These are phyloP conservation scores for Aleiodes alternator DNA, from an alignment of 2,888 invertebrate species.

Conservation along the genomic window DNA sequence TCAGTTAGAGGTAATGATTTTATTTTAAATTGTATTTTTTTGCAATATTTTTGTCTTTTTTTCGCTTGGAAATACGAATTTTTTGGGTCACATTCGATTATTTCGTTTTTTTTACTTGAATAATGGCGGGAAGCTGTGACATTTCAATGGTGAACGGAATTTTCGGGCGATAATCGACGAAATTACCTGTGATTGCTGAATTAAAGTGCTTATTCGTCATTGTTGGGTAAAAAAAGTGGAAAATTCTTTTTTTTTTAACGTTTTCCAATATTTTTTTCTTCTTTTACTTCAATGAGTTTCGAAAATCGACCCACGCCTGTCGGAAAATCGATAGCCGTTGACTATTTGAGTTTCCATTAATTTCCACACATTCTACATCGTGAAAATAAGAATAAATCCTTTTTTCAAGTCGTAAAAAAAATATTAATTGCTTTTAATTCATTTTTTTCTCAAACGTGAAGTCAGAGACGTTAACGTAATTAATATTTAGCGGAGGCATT, in stretches of 20 bases:
- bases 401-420: too few relatives aligned
- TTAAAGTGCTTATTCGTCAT: neutral
- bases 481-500: too few relatives aligned
- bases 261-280: neutral
- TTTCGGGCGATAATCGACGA: slow-evolving; percentile 10
- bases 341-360: too few relatives aligned
- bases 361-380: too few relatives aligned
- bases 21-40: neutral
- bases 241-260: neutral
- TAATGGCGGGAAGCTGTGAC: slow-evolving; percentile 48
- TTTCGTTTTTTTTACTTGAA: slow-evolving; percentile 22
- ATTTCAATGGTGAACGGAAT: slow-evolving; percentile 35
- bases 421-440: too few relatives aligned
- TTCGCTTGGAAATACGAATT: neutral
- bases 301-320: slow-evolving; percentile 39
- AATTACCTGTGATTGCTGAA: neutral
- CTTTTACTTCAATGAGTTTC: neutral
- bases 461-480: too few relatives aligned
- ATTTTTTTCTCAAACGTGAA: too few relatives aligned
- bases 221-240: too few relatives aligned
- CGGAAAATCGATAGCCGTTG: slow-evolving; percentile 41
- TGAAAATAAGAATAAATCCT: too few relatives aligned
- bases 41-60: neutral
- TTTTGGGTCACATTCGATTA: neutral
- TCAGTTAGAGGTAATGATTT: neutral